phyloP scores from a whole-genome alignment of 1,140 invertebrate genomes.

The Notospermus geniculatus region DNA sequence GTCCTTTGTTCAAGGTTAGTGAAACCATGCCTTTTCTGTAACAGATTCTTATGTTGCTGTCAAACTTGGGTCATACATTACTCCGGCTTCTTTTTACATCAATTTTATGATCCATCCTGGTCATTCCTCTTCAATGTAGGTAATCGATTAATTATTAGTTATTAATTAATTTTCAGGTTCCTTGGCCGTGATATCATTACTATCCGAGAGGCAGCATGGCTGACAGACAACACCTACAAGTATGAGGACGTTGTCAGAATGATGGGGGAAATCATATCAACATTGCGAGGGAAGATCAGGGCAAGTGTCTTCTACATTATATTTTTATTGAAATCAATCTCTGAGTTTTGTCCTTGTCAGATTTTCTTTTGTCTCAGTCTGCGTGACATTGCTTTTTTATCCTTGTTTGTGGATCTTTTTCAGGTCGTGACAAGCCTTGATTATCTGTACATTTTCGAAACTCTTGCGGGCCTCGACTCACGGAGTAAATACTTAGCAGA shows the following conservation, averaged over 20 bases:
- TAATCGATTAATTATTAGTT: constrained; percentile 6
- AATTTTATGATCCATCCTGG: neutral
- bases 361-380: no score
- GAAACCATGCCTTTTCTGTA: neutral
- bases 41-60: neutral
- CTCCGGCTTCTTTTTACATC: neutral
- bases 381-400: no score
- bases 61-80: constrained; percentile 12
- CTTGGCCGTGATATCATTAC: constrained; percentile 53
- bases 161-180: constrained; percentile 38
- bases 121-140: neutral
- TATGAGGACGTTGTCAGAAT: constrained; percentile 55
- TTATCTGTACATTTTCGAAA: constrained; percentile 40
- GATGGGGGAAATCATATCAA: constrained; percentile 53
- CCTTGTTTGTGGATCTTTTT: neutral
- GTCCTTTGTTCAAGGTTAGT: constrained; percentile 51
- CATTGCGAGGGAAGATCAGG: constrained; percentile 44
- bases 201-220: constrained; percentile 53
- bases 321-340: neutral
- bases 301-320: constrained; percentile 20
- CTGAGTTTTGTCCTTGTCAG: constrained; percentile 1
- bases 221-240: constrained; percentile 55
- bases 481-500: constrained; percentile 36
- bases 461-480: constrained; percentile 28
- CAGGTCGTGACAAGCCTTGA: constrained; percentile 43